A percentile compares a stretch with the other conserved stretches of the same genome.
Evolutionary conservation across 2,888 invertebrate genomes (phyloP).

Genomic region (Aproaerema taeniolella): DNA sequence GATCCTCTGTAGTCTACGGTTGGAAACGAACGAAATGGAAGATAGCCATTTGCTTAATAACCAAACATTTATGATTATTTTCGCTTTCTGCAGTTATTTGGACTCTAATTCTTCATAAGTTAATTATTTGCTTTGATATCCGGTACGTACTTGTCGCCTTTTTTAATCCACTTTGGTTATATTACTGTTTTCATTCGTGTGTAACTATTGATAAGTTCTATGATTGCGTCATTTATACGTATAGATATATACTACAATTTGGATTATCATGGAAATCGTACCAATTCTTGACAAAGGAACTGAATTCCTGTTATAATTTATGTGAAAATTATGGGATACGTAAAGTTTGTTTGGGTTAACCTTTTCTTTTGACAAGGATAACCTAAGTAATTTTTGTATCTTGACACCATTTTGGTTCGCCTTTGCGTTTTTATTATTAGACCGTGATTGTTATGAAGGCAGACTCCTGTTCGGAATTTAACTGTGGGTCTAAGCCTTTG

Average conservation of each 20-base stretch:
- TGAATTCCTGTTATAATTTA: constrained; percentile 12
- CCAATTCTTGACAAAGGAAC: constrained; percentile 16
- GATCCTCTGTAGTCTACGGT: constrained; percentile 31
- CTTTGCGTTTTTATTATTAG: constrained; percentile 44
- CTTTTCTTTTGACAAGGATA: constrained; percentile 64
- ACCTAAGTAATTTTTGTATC: constrained; percentile 51
- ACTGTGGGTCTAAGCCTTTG: background rate
- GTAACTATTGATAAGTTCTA: constrained; percentile 55
- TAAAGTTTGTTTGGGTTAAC: constrained; percentile 42
- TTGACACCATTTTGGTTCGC: constrained; percentile 71
- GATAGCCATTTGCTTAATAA: constrained; percentile 61
- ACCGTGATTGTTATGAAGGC: constrained; percentile 22
- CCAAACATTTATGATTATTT: constrained; percentile 34
- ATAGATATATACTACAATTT: constrained; percentile 43
- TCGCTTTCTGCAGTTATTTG: constrained; percentile 12
- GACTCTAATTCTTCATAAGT: constrained; percentile 15
- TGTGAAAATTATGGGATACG: constrained; percentile 15
- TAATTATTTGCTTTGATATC: constrained; percentile 22
- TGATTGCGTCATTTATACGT: constrained; percentile 74
- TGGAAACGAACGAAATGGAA: constrained; percentile 45
- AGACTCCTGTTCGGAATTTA: constrained; percentile 3
- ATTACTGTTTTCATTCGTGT: constrained; percentile 64
- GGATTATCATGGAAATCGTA: constrained; percentile 28
- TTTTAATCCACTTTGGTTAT: constrained; percentile 51
- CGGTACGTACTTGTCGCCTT: constrained; percentile 36